Evolutionary conservation across 2,888 invertebrate genomes (phyloP).

Genomic region (Torymus tubicola): DNA sequence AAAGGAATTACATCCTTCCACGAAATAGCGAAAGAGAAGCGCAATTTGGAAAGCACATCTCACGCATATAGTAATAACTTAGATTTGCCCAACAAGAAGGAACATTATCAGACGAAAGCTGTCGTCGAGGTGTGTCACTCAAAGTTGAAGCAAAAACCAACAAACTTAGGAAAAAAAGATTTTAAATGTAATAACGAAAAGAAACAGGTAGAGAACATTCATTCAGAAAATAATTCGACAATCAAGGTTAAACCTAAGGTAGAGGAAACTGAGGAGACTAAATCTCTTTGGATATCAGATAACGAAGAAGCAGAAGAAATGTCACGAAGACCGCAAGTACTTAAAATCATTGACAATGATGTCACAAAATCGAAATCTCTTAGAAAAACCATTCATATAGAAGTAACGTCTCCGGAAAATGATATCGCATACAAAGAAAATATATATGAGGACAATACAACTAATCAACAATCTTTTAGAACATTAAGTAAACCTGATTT

Average conservation of each 20-base stretch:
- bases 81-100: constrained; percentile 31
- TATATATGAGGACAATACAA: constrained; percentile 22
- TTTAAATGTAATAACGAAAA: neutral
- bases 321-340: constrained; percentile 74
- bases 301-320: constrained; percentile 71
- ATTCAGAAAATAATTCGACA: constrained; percentile 3
- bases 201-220: neutral
- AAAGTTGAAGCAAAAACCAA: constrained; percentile 6
- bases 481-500: constrained; percentile 45
- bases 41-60: neutral
- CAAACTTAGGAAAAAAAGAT: neutral
- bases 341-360: constrained; percentile 73
- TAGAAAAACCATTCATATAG: constrained; percentile 22
- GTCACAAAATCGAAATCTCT: constrained; percentile 65
- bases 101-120: constrained; percentile 6
- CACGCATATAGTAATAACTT: constrained; percentile 1
- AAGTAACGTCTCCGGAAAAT: neutral
- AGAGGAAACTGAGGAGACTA: constrained; percentile 70
- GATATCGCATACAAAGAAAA: constrained; percentile 21
- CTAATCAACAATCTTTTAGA: constrained; percentile 10
- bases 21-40: constrained; percentile 44
- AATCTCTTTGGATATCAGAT: constrained; percentile 65
- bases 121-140: constrained; percentile 20
- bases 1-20: constrained; percentile 45
- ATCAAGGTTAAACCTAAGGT: constrained; percentile 44